Conservation (phyloP, 2,888 invertebrate genomes). For the Lomographa bimaculata region DNA sequence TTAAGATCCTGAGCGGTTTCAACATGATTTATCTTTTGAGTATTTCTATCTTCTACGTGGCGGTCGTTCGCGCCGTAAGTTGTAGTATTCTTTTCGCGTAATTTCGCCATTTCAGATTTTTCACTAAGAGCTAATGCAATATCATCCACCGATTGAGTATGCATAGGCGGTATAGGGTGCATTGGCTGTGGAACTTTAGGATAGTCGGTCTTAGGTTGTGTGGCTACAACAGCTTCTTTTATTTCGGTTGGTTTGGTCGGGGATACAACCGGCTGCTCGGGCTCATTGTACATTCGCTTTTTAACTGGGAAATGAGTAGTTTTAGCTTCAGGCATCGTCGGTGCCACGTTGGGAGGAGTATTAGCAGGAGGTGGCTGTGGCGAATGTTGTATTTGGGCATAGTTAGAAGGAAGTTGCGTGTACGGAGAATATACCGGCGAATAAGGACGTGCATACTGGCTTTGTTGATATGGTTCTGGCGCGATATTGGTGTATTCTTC, state of each 20-base stretch:
- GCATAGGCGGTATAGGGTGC: constrained; percentile 45
- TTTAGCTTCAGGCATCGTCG: constrained; percentile 55
- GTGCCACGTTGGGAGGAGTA: constrained; percentile 46
- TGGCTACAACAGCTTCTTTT: constrained; percentile 41
- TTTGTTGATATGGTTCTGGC: constrained; percentile 81
- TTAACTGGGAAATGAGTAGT: constrained; percentile 84
- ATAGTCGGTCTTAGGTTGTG: constrained; percentile 55
- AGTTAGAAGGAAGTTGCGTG: constrained; percentile 58
- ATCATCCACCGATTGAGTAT: constrained; percentile 62
- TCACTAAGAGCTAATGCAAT: constrained; percentile 70
- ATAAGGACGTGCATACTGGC: constrained; percentile 68
- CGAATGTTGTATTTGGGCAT: constrained; percentile 57
- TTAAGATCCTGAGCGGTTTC: constrained; percentile 50
- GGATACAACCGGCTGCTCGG: constrained; percentile 53
- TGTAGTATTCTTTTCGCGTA: constrained; percentile 54
- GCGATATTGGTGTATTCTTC: constrained; percentile 82
- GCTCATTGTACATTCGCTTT: constrained; percentile 85
- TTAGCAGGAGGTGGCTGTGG: constrained; percentile 50
- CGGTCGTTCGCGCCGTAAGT: constrained; percentile 39
- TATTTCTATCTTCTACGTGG: constrained; percentile 47
- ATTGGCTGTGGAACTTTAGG: constrained; percentile 48
- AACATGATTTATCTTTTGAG: constrained; percentile 41
- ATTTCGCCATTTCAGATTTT: constrained; percentile 66
- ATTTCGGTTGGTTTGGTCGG: constrained; percentile 50
- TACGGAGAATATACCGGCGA: constrained; percentile 67